Conservation (phyloP, 2,113 vertebrate species). For the Athene cunicularia region DNA sequence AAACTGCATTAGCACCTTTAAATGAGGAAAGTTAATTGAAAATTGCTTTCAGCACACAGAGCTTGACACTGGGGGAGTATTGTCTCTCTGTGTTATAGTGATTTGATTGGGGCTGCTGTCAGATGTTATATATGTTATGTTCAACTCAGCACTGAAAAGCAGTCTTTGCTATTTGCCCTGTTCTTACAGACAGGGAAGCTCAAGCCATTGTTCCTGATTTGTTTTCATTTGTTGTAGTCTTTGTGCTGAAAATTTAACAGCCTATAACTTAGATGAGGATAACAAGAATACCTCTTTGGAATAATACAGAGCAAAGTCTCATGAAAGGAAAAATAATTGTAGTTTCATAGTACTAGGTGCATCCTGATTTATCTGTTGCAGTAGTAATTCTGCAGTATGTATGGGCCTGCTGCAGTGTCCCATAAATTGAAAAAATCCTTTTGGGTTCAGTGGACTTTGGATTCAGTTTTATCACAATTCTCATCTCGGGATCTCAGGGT, state of each 20-base stretch:
- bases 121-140: conserved; percentile 55
- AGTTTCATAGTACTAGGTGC: not conserved
- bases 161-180: conserved; percentile 10
- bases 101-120: conserved; percentile 60
- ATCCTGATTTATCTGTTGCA: conserved; percentile 19
- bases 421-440: not conserved
- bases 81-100: not conserved
- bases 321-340: conserved; percentile 10
- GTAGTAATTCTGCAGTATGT: not conserved
- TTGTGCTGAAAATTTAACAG: not conserved
- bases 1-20: not conserved
- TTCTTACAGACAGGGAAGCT: conserved; percentile 12
- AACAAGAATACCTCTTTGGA: not conserved
- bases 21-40: conserved; percentile 51
- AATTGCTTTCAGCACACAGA: not conserved
- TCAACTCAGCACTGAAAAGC: not conserved
- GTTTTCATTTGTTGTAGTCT: conserved; percentile 22
- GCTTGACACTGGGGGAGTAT: not conserved
- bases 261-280: not conserved
- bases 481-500: not conserved
- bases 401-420: not conserved
- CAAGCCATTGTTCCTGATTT: conserved; percentile 37
- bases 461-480: not conserved
- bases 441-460: not conserved
- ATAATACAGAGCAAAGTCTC: not conserved